Evolutionary conservation across 2,113 vertebrate species (phyloP).

Genomic region (Coptodon bakossiorum): DNA sequence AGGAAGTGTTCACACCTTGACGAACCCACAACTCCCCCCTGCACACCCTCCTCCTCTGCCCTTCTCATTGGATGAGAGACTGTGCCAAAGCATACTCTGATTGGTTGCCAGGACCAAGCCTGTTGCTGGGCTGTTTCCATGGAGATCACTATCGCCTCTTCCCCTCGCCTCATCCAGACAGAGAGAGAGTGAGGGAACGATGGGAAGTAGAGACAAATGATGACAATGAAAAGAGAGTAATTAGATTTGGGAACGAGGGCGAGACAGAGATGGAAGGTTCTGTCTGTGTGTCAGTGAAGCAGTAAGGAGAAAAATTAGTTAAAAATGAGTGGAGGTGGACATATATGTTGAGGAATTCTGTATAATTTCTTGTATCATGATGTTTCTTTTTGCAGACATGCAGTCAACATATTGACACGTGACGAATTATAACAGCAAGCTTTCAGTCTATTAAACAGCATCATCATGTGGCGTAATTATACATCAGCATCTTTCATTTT

Average conservation of each 20-base stretch:
- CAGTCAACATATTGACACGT: not conserved
- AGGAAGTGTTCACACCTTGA: conserved; percentile 53
- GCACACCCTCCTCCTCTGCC: not conserved
- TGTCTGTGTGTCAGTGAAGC: not conserved
- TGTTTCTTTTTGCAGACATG: not conserved
- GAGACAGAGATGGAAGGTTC: not conserved
- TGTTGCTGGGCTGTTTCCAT: conserved; percentile 75
- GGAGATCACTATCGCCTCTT: conserved; percentile 55
- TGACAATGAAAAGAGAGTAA: not conserved
- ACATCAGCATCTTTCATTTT: not conserved
- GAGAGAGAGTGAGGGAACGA: not conserved
- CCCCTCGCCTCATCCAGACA: not conserved
- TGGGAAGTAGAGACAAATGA: not conserved
- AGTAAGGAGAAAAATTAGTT: not conserved
- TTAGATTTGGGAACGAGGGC: not conserved
- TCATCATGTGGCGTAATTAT: not conserved
- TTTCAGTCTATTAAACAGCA: not conserved
- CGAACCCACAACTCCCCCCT: not conserved
- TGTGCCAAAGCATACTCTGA: not conserved
- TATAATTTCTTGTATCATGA: not conserved
- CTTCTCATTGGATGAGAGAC: conserved; percentile 48
- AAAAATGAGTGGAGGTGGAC: not conserved
- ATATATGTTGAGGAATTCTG: not conserved
- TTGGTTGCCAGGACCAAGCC: conserved; percentile 54
- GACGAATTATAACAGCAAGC: not conserved